phyloP scores from a whole-genome alignment of 1,140 invertebrate species.

The Drosophila kikkawai region DNA sequence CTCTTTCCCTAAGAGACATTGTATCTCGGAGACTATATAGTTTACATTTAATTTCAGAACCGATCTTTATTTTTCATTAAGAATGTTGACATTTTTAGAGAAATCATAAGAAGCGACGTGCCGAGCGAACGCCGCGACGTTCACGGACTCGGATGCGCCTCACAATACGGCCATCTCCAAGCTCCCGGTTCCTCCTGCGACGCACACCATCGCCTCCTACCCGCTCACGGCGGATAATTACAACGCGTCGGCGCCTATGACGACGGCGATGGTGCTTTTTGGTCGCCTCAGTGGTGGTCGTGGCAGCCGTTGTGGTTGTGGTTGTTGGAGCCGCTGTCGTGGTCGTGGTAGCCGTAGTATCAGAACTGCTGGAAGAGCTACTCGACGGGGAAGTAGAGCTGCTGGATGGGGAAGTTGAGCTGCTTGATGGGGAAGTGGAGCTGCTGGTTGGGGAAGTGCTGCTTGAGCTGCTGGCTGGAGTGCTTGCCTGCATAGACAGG shows the following conservation, averaged over 20 bases:
- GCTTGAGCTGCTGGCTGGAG: neutral
- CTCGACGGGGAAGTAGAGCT: neutral
- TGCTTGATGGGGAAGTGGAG: neutral
- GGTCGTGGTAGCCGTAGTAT: neutral
- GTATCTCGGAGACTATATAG: too few relatives aligned
- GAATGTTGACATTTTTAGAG: neutral
- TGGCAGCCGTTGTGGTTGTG: neutral
- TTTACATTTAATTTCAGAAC: neutral
- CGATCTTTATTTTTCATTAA: neutral
- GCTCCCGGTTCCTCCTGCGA: neutral
- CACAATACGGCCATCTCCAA: neutral
- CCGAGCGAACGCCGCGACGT: neutral
- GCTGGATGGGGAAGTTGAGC: neutral
- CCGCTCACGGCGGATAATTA: slow-evolving; percentile 2
- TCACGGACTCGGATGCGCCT: neutral
- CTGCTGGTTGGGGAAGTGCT: neutral
- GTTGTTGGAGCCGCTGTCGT: neutral
- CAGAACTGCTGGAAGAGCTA: neutral
- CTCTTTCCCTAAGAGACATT: too few relatives aligned
- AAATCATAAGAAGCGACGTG: neutral
- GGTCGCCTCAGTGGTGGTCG: neutral
- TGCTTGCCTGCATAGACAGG: neutral
- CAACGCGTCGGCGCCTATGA: neutral
- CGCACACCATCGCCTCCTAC: neutral
- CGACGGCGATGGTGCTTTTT: slow-evolving; percentile 3